Base-by-base conservation (phyloP, 2,797 vertebrate genomes). In the Cynopterus sphinx region DNA sequence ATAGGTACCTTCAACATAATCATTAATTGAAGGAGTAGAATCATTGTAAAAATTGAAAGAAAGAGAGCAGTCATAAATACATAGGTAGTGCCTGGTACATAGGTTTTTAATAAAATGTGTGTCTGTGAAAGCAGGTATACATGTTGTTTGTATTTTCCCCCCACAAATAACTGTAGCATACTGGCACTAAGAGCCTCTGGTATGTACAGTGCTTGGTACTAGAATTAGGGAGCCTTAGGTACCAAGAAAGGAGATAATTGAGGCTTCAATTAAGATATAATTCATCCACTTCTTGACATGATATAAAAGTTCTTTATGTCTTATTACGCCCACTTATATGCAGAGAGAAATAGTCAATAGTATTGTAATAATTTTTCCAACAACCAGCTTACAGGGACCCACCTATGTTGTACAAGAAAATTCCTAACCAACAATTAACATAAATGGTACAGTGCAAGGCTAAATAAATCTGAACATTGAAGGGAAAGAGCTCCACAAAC, bases 371-470 rank as follows among this genome's bases (percentile, higher is more conserved):
- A 79, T 73, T 92, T 92, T 53, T 28, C 49, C 51, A 71, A 59
- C 2, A 87, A 17, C 10, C 39, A 59, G 46, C 16, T 86, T 75
- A 39, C 4, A 36, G 71, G n/a, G 49, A 83, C 22, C 28, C 33
- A 57, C 16, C 19, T 5, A 43, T 26, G 3, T 28, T 39, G 10
- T 57, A 81, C n/a, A 39, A 91, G 31, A 9, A 39, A 67, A 82
- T 91, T 78, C 94, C 51, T 85, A 87, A 15, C 55, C 41, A 96
- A n/a, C n/a, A 96, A 70, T 77, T 70, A 59, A 77, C 49, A 49
- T 49, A 22, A 31, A 2, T 26, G 3, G 22, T 43, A 53, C 0
- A 70, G 46, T 0, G 10, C 6, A 21, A 67, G 61, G 15, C 53
- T 57, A 81, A 24, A 90, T 49, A 81, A 84, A 59, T 87, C 39